These are phyloP conservation scores for Darevskia nairensis DNA, from an alignment of 2,797 vertebrate species.

Conservation along the genomic window DNA sequence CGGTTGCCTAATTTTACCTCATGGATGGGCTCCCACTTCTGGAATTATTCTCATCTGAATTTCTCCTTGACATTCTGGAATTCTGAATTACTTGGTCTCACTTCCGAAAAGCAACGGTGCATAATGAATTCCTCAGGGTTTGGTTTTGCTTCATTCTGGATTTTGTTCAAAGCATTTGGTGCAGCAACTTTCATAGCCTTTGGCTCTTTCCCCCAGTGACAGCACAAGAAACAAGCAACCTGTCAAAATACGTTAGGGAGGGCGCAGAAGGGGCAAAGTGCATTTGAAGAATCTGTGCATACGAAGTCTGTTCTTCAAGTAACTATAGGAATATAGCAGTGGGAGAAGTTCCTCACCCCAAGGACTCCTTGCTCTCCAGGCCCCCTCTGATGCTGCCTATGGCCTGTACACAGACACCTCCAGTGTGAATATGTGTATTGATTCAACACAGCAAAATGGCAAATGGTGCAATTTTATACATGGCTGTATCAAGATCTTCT, in stretches of 20 bases:
- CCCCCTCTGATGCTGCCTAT: neutral
- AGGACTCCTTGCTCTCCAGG: neutral
- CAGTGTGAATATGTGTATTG: neutral
- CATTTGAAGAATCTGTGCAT: neutral
- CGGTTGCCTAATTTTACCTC: too few species aligned
- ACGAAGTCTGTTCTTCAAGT: neutral
- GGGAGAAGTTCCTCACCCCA: too few species aligned
- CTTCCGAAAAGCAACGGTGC: neutral
- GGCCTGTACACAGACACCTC: neutral
- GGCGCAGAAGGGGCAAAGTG: neutral
- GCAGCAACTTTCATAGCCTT: neutral
- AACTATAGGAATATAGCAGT: neutral
- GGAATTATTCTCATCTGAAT: neutral
- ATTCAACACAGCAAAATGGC: neutral
- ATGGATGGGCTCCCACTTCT: neutral
- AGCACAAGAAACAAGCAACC: neutral
- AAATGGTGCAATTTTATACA: neutral
- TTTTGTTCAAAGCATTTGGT: neutral
- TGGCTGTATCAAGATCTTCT: neutral
- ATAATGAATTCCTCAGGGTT: neutral
- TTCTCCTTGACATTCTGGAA: neutral
- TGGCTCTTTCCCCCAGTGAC: neutral
- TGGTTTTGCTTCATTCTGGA: neutral
- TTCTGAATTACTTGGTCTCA: neutral
- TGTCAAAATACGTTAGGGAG: neutral